Evolutionary conservation across 2,888 invertebrate genomes (phyloP).

Genomic region (Pimpla rufipes): DNA sequence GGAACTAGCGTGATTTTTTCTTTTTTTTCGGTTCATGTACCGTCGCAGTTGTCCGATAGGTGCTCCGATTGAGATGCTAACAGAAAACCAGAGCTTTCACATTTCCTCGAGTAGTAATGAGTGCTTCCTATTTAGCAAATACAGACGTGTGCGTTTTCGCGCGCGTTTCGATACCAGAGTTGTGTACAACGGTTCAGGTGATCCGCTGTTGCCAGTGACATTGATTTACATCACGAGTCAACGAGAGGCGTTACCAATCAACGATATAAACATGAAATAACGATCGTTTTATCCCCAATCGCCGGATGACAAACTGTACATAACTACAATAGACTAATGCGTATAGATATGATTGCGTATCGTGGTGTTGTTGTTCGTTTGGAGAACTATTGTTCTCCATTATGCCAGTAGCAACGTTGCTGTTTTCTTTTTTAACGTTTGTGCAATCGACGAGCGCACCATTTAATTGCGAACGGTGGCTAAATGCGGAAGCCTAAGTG

Average conservation of each 20-base stretch:
- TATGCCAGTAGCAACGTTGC: slow-evolving; percentile 5
- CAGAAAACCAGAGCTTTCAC: background rate
- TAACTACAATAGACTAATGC: slow-evolving; percentile 23
- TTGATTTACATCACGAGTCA: slow-evolving; percentile 30
- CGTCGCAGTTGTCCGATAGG: background rate
- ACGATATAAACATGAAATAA: slow-evolving; percentile 5
- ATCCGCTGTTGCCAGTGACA: slow-evolving; percentile 21
- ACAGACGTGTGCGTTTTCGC: slow-evolving; percentile 15
- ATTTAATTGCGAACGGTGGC: slow-evolving; percentile 2
- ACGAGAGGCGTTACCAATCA: slow-evolving; percentile 32
- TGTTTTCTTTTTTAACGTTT: slow-evolving; percentile 3
- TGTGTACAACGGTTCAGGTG: background rate
- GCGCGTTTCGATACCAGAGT: slow-evolving; percentile 22
- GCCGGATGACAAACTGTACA: slow-evolving; percentile 45
- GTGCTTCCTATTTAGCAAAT: slow-evolving; percentile 44
- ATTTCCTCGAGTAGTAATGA: slow-evolving; percentile 28
- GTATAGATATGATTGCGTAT: slow-evolving; percentile 29
- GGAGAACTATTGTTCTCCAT: slow-evolving; percentile 38
- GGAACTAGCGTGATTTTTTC: background rate
- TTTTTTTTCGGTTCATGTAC: background rate
- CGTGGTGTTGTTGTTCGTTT: slow-evolving; percentile 16
- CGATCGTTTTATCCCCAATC: slow-evolving; percentile 23
- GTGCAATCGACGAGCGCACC: slow-evolving; percentile 29
- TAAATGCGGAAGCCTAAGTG: background rate
- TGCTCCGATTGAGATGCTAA: slow-evolving; percentile 12